These are phyloP conservation scores for Cottus gobio DNA, from an alignment of 2,113 vertebrate species.

Conservation along the genomic window DNA sequence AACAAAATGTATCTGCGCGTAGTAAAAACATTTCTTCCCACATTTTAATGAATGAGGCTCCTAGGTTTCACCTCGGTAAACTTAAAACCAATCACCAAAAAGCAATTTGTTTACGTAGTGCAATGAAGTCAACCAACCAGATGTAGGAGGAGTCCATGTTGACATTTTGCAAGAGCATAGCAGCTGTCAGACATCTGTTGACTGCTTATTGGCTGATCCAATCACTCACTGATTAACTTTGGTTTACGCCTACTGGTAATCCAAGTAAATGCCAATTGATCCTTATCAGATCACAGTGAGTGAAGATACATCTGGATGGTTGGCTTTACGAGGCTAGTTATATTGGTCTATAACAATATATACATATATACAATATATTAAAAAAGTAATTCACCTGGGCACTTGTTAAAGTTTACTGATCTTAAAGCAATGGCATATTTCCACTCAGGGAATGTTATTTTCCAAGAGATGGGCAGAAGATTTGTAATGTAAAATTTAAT, in stretches of 20 bases:
- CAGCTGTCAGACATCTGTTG: not conserved
- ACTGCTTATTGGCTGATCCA: not conserved
- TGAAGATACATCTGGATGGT: not conserved
- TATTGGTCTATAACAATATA: not conserved
- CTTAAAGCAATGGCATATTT: not conserved
- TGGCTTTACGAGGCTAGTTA: not conserved
- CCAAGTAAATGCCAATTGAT: not conserved
- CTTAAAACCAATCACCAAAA: not conserved
- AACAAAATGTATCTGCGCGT: not conserved
- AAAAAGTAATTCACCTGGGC: not conserved
- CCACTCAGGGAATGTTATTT: not conserved
- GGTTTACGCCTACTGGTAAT: not conserved
- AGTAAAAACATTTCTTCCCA: not conserved
- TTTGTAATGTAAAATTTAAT: not conserved
- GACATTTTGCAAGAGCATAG: not conserved
- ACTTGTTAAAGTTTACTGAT: not conserved
- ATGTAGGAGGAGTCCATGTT: not conserved
- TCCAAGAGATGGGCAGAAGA: not conserved
- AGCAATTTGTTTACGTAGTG: not conserved
- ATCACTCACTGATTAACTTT: slow-evolving; percentile 1
- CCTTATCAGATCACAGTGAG: not conserved
- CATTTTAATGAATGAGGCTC: not conserved
- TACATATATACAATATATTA: not conserved
- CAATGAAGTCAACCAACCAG: not conserved
- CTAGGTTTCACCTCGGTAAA: not conserved